Base-by-base conservation (phyloP, 2,888 invertebrate species). In the Tanypteryx hageni region DNA sequence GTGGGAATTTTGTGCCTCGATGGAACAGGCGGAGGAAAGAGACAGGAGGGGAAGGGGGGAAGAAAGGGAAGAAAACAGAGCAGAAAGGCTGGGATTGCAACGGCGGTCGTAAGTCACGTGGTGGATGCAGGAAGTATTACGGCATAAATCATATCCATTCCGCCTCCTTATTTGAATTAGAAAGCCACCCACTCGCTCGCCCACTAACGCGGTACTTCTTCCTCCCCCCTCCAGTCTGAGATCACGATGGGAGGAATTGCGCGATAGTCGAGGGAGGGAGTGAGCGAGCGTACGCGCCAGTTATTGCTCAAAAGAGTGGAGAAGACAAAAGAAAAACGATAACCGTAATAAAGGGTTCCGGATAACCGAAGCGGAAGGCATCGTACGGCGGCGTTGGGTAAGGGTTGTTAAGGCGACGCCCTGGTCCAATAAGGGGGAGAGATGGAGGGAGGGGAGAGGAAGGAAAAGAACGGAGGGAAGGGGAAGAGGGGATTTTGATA, bases 331-430 rank as follows among this genome's bases (percentile, higher is more conserved):
- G 64, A 68, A 56, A 89, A 89, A 89, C 64, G 64, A 64, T 89
- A 68, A 64, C 44, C 16, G 64, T 89, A 89, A 89, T 89, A 89
- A 89, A 68, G 89, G 89, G 89, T 61, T 89, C 64, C 18, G 44
- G n/a, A 89, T 89, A 89, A 89, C 64, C 64, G 89, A 89, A 18
- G 89, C 18, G 89, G 89, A 89, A 89, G 89, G 18, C 59, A 22
- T 61, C 59, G 59, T 59, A 59, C 59, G 86, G n/a, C 27, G 27
- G 59, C 44, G 56, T n/a, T n/a, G 16, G 44, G 59, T 14, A 7
- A 64, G 58, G 64, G 64, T 27, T 64, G 64, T 89, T 64, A 89
- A 44, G 44, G n/a, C 10, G 7, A 13, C 22, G 86, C 84, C 31
- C 14, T 31, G 9, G 31, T 82, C 44, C 18, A 27, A 31, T 22